Percentiles rank a stretch among this genome's conserved stretches.
phyloP scores from a whole-genome alignment of 2,113 vertebrate species.

The Salvelinus alpinus region DNA sequence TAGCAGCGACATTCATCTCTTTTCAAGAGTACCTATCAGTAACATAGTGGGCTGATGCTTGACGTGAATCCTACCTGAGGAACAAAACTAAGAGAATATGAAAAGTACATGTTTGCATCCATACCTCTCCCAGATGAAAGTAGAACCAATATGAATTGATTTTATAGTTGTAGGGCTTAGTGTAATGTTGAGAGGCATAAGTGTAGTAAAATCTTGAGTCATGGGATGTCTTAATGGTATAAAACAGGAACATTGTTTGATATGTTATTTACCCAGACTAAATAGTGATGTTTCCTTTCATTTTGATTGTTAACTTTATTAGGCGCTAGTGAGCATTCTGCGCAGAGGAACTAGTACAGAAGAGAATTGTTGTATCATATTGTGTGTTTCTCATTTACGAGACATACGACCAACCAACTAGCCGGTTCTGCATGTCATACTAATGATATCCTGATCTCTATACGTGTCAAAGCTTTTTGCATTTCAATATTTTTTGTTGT shows the following conservation, averaged over 20 bases:
- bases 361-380: slow-evolving; percentile 30
- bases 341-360: slow-evolving; percentile 28
- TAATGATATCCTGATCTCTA: slow-evolving; percentile 16
- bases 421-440: slow-evolving; percentile 43
- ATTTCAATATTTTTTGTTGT: slow-evolving; percentile 28
- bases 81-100: slow-evolving; percentile 24
- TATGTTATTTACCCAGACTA: slow-evolving; percentile 15
- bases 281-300: slow-evolving; percentile 8
- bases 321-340: too few species aligned
- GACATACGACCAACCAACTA: slow-evolving; percentile 26
- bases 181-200: slow-evolving; percentile 16
- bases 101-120: slow-evolving; percentile 61
- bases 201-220: slow-evolving; percentile 19
- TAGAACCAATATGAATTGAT: slow-evolving; percentile 7
- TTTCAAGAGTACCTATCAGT: background rate
- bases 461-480: slow-evolving; percentile 50
- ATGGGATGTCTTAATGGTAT: slow-evolving; percentile 18
- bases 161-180: background rate
- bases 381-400: slow-evolving; percentile 35
- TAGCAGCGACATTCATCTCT: slow-evolving; percentile 38
- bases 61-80: background rate
- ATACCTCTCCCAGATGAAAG: slow-evolving; percentile 10
- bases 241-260: slow-evolving; percentile 2
- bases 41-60: slow-evolving; percentile 27
- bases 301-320: background rate